These are phyloP conservation scores for Menidia beryllina DNA, from an alignment of 2,113 vertebrate species.

Conservation along the genomic window DNA sequence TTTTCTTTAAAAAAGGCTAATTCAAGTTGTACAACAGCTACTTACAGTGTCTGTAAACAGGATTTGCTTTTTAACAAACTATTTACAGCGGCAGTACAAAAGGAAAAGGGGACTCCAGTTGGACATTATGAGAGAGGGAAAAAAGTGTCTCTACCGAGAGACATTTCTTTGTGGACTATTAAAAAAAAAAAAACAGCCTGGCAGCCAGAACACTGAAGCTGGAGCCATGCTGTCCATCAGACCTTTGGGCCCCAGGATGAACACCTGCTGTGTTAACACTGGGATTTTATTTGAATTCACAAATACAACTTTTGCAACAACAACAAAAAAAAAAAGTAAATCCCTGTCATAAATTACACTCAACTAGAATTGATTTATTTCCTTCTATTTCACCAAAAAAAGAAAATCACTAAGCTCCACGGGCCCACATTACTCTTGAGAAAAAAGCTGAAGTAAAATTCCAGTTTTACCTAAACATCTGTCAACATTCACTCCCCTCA, in stretches of 20 bases:
- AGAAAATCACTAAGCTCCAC: background rate
- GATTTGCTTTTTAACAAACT: background rate
- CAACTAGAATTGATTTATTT: constrained; percentile 1
- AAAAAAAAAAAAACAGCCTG: constrained; percentile 19
- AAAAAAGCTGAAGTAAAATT: constrained; percentile 30
- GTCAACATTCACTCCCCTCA: background rate
- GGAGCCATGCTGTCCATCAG: background rate
- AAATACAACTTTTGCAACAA: background rate
- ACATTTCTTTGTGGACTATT: constrained; percentile 23
- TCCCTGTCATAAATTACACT: constrained; percentile 34
- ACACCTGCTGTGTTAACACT: background rate
- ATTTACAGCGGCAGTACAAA: background rate
- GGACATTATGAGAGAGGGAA: background rate
- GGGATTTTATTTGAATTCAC: background rate
- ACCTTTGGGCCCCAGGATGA: background rate
- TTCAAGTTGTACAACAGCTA: background rate
- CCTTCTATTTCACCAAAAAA: constrained; percentile 21
- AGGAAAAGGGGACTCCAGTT: background rate
- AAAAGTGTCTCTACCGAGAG: constrained; percentile 14
- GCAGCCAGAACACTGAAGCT: constrained; percentile 22
- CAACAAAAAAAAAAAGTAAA: background rate
- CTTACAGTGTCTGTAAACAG: background rate
- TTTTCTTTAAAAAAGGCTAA: background rate
- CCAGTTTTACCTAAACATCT: constrained; percentile 31
- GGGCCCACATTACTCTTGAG: constrained; percentile 2